These are phyloP conservation scores for Xanthostigma xanthostigma DNA, from an alignment of 2,888 invertebrate genomes.

Conservation along the genomic window DNA sequence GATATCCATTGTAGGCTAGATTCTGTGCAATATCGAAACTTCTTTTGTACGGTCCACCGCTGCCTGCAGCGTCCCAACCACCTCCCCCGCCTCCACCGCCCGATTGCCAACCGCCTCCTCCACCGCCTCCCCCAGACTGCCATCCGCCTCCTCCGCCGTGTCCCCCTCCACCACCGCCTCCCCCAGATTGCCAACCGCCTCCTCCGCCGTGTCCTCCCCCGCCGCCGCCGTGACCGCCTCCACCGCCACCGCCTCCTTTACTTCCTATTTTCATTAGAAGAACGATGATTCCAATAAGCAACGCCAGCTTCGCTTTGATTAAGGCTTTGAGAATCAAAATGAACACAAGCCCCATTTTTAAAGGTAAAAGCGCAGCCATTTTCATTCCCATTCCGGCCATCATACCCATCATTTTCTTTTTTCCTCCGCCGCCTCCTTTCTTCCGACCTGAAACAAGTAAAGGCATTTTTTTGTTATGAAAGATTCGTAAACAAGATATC, in stretches of 20 bases:
- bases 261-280: conserved; percentile 64
- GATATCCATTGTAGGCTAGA: conserved; percentile 54
- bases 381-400: conserved; percentile 80
- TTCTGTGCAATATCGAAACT: conserved; percentile 42
- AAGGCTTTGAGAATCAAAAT: conserved; percentile 74
- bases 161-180: conserved; percentile 2
- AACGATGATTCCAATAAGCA: conserved; percentile 67
- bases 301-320: conserved; percentile 63
- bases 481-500: too few relatives aligned
- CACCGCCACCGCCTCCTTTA: conserved; percentile 31
- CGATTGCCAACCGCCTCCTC: conserved; percentile 31
- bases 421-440: conserved; percentile 44
- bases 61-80: conserved; percentile 46
- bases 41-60: conserved; percentile 29
- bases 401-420: conserved; percentile 85
- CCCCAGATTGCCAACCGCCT: conserved; percentile 11
- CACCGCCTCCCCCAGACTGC: conserved; percentile 23
- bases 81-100: conserved; percentile 25
- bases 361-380: conserved; percentile 64
- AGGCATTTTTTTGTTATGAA: too few relatives aligned
- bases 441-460: too few relatives aligned
- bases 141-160: conserved; percentile 6
- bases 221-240: conserved; percentile 11
- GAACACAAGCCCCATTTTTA: conserved; percentile 68
- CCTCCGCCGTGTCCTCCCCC: too few relatives aligned